Base-by-base conservation (phyloP, 2,888 invertebrate genomes). In the Coremacera marginata region DNA sequence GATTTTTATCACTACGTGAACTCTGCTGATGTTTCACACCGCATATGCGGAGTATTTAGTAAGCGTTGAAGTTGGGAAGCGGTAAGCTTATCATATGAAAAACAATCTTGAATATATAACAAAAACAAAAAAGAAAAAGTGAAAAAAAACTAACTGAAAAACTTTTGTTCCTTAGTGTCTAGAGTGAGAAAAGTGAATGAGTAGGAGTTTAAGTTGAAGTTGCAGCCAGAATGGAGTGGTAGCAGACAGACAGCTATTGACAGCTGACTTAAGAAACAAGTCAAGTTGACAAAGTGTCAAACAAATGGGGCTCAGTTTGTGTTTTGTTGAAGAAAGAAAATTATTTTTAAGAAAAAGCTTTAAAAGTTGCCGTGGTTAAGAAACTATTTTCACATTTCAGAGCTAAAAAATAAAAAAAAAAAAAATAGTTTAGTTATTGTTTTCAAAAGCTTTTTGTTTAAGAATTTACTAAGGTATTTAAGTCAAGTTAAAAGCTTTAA, bases 11-110 rank as follows among this genome's bases (percentile, higher is more conserved):
- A 67, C n/a, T 57, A 76, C 52, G 74, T 74, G 62, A 65, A 73
- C 63, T 73, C 75, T 31, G 75, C 62, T 44, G 60, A 31, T 81
- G 82, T 81, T 86, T 87, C 86, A 86, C 86, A 85, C 87, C 84
- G 87, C 83, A 85, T 86, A 85, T 85, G 65, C 60, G 19, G 51
- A 11, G 74, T 2, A 31, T 74, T 67, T 52, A 55, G 37, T 52
- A 57, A 74, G 74, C 52, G 52, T 34, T 52, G 73, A 9, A 55
- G 70, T 70, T 31, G 37, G 22, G 52, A 34, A 34, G 60, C 71
- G 31, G 14, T 37, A n/a, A n/a, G 60, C 44, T 37, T 71, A 55
- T 71, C 68, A 27, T 34, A 68, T 25, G 19, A 44, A 37, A 65
- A 57, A 44, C 57, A 57, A 34, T 57, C 49, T 14, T 22, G 51